A percentile compares a stretch with the other conserved stretches of the same genome.
Conservation (phyloP, 2,888 invertebrate genomes). For the Trissoscelio sp. region DNA sequence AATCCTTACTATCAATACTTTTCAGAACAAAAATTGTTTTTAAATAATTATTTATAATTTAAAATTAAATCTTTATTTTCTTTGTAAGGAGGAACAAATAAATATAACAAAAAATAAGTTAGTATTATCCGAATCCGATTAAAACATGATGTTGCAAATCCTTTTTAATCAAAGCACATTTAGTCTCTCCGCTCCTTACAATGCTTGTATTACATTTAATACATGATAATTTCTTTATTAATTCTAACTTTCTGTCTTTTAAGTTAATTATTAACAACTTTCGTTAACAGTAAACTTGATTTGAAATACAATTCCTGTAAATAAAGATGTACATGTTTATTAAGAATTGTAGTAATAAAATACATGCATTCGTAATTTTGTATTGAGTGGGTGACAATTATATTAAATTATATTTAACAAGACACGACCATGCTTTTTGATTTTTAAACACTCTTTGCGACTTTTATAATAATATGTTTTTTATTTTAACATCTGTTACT, state of each 20-base stretch:
- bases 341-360: slow-evolving; percentile 72
- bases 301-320: slow-evolving; percentile 67
- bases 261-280: slow-evolving; percentile 53
- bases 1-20: not conserved
- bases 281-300: slow-evolving; percentile 55
- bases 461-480: too few species aligned
- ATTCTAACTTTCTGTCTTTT: slow-evolving; percentile 44
- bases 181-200: slow-evolving; percentile 43
- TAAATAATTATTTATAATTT: too few species aligned
- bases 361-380: slow-evolving; percentile 77
- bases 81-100: not conserved
- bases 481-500: too few species aligned
- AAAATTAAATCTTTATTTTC: too few species aligned
- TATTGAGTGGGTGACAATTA: slow-evolving; percentile 72
- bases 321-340: slow-evolving; percentile 79
- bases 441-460: slow-evolving; percentile 2
- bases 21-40: not conserved
- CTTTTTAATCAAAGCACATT: slow-evolving; percentile 6
- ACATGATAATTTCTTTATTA: slow-evolving; percentile 54
- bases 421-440: slow-evolving; percentile 18
- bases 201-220: slow-evolving; percentile 65
- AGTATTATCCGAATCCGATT: slow-evolving; percentile 7
- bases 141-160: not conserved
- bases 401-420: slow-evolving; percentile 58
- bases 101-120: not conserved